phyloP scores from a whole-genome alignment of 2,888 invertebrate genomes.

The Lottia scabra region DNA sequence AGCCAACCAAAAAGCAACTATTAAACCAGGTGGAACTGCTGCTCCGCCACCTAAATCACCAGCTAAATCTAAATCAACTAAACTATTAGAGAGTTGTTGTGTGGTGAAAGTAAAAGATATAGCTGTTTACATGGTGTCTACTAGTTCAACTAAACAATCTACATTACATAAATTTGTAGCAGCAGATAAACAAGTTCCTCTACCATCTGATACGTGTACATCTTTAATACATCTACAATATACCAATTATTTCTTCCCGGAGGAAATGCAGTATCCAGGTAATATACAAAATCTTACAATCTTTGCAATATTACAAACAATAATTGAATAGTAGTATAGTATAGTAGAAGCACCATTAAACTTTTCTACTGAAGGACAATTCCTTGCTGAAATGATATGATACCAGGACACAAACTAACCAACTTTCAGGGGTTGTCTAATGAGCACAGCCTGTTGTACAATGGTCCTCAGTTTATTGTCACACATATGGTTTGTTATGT shows the following conservation, averaged over 20 bases:
- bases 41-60: neutral
- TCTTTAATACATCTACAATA: constrained; percentile 95
- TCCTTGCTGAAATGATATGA: too few relatives aligned
- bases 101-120: constrained; percentile 92
- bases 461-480: too few relatives aligned
- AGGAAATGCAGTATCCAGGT: constrained; percentile 71
- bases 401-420: too few relatives aligned
- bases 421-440: too few relatives aligned
- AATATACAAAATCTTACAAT: neutral
- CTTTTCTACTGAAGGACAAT: too few relatives aligned
- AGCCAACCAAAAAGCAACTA: constrained; percentile 5
- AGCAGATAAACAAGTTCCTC: constrained; percentile 78
- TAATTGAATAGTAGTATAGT: too few relatives aligned
- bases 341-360: too few relatives aligned
- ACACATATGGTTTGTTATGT: too few relatives aligned
- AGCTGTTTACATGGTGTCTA: constrained; percentile 86
- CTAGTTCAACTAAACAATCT: constrained; percentile 68
- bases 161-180: constrained; percentile 81
- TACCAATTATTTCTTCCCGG: constrained; percentile 92
- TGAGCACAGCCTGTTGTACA: too few relatives aligned
- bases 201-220: constrained; percentile 83
- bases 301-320: too few relatives aligned
- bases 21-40: neutral
- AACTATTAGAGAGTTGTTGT: constrained; percentile 90
- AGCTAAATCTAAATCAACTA: constrained; percentile 40